These are phyloP conservation scores for Caiman crocodilus DNA, from an alignment of 2,797 vertebrate genomes.

Conservation along the genomic window DNA sequence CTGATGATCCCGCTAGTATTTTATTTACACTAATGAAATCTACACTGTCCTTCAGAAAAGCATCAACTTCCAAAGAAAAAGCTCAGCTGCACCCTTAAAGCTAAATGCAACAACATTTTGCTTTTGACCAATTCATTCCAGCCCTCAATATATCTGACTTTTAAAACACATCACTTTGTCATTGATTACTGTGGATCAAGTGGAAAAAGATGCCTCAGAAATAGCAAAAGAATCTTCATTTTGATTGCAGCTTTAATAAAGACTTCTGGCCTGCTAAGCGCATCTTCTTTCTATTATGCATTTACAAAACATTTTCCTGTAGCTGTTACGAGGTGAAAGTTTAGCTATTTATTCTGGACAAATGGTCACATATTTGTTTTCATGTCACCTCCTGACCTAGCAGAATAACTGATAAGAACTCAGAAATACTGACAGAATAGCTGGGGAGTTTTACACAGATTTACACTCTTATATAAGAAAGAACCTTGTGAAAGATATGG, in stretches of 20 bases:
- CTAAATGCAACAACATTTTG: neutral
- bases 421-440: neutral
- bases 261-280: neutral
- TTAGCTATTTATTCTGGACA: neutral
- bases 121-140: neutral
- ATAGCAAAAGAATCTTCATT: neutral
- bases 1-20: neutral
- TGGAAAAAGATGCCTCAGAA: neutral
- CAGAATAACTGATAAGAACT: neutral
- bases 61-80: neutral
- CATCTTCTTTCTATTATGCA: neutral
- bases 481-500: neutral
- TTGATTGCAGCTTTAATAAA: neutral
- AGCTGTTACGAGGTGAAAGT: neutral
- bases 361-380: neutral
- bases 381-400: neutral
- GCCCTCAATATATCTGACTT: neutral
- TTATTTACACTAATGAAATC: neutral
- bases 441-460: neutral
- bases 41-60: accelerated
- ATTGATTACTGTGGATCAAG: neutral
- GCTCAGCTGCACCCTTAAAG: accelerated
- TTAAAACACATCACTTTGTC: neutral
- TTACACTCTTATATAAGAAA: neutral
- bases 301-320: no score